Evolutionary conservation across 2,113 vertebrate species (phyloP).

Genomic region (Orycteropus afer): DNA sequence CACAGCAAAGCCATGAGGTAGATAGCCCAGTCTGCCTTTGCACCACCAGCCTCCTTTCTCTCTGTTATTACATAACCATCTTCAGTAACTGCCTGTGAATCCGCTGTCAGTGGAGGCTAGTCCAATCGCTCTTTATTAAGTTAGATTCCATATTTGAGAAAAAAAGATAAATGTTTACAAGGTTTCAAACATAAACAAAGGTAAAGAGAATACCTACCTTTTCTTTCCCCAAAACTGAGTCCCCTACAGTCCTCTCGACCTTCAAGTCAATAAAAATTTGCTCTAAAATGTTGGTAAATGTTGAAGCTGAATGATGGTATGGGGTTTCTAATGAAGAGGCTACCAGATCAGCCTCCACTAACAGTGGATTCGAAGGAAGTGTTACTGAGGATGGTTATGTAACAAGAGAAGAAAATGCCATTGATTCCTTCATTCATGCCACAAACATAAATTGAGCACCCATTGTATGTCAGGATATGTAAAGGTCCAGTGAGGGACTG

Average conservation of each 20-base stretch:
- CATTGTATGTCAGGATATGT: neutral
- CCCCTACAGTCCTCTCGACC: neutral
- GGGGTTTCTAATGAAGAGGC: neutral
- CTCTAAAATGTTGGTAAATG: neutral
- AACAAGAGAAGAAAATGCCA: conserved; percentile 1
- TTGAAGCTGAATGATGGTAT: neutral
- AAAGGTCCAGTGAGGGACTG: neutral
- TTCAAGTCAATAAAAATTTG: neutral
- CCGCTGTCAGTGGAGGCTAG: neutral
- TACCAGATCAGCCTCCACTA: neutral
- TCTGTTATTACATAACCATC: neutral
- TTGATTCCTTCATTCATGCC: neutral
- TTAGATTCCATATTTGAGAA: conserved; percentile 5
- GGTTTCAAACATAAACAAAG: neutral
- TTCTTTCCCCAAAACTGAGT: neutral
- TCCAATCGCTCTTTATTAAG: neutral
- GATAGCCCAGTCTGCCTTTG: neutral
- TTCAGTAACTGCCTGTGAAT: neutral
- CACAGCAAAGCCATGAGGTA: neutral
- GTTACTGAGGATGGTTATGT: neutral
- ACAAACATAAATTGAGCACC: too few species aligned
- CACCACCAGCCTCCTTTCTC: neutral
- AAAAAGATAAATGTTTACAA: conserved; percentile 26
- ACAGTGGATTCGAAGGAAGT: neutral
- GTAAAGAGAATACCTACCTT: neutral